phyloP scores from a whole-genome alignment of 1,140 invertebrate genomes.

The Dolichoris vasculosae region DNA sequence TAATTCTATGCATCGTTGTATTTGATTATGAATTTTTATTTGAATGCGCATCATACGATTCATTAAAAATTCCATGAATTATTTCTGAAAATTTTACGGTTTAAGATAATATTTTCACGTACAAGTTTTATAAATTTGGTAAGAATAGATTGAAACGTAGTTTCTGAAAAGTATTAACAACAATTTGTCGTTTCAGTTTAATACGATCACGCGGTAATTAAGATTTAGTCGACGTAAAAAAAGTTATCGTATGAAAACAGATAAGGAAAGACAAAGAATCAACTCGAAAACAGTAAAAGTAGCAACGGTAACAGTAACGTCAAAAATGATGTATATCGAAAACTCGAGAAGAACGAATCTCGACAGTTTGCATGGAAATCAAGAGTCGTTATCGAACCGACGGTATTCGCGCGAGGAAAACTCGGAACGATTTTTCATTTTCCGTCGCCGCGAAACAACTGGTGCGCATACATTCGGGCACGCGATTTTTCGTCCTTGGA shows the following conservation, averaged over 20 bases:
- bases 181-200: too few species aligned
- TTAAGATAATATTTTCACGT: too few species aligned
- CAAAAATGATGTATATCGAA: neutral
- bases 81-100: too few species aligned
- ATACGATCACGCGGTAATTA: neutral
- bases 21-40: too few species aligned
- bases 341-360: neutral
- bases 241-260: neutral
- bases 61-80: too few species aligned
- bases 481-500: slow-evolving; percentile 13
- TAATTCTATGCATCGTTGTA: neutral
- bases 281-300: neutral
- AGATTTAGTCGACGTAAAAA: neutral
- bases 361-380: slow-evolving; percentile 13
- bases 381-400: neutral
- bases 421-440: slow-evolving; percentile 21
- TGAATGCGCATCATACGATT: too few species aligned
- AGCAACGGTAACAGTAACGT: neutral
- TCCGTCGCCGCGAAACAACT: slow-evolving; percentile 13
- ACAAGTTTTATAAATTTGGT: too few species aligned
- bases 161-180: too few species aligned
- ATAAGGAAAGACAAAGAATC: neutral
- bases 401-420: neutral
- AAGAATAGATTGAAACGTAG: too few species aligned
- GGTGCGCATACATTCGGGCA: neutral